Evolutionary conservation across 2,888 invertebrate species (phyloP), one percentile per base, ranked within the genome.

Genomic region (Eulithis prunata): DNA sequence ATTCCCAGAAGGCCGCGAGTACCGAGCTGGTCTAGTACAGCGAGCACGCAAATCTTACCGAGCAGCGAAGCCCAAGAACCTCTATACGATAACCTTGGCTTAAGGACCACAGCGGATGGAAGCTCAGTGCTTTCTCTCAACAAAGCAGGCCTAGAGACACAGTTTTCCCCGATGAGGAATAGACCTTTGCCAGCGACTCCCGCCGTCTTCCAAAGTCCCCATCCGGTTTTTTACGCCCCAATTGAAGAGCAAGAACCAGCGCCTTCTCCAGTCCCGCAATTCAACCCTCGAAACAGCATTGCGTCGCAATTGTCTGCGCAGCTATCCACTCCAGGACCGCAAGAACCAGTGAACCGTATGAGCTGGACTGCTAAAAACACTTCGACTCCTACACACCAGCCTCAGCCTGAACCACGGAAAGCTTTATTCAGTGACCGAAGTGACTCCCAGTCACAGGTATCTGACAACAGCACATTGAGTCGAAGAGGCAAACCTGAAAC

Each of bases 81-180:
- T 0, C 94, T 97, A 32, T 98, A 98, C 82, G 98, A 98, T 81
- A 97, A 97, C 83, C 89, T 98, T 55, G 98, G 98, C 0, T 88
- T 96, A 14, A 94, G 98, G 59, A 97, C 97, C 14, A 97, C 98
- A 14, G 97, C 97, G 14, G 96, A 97, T 71, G 98, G 98, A n/a
- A 97, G 96, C 81, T 97, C 96, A 3, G 95, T 95, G 11, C 87
- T 96, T 43, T 97, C 97, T 62, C 84, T 97, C 63, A 97, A 97
- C 83, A 97, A 97, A 88, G 93, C 95, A 32, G 95, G 95, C 8
- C 84, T 94, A 68, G 93, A 94, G 75, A 86, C 82, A 12, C 93
- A 86, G 57, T 93, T 91, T 71, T 94, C 89, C 59, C 94, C 94
- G 12, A 95, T 95, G 95, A 94, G 95, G 57, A 94, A 94, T 71